Base-by-base conservation (phyloP, 2,888 invertebrate species). In the Macrosoma leucophasiata region DNA sequence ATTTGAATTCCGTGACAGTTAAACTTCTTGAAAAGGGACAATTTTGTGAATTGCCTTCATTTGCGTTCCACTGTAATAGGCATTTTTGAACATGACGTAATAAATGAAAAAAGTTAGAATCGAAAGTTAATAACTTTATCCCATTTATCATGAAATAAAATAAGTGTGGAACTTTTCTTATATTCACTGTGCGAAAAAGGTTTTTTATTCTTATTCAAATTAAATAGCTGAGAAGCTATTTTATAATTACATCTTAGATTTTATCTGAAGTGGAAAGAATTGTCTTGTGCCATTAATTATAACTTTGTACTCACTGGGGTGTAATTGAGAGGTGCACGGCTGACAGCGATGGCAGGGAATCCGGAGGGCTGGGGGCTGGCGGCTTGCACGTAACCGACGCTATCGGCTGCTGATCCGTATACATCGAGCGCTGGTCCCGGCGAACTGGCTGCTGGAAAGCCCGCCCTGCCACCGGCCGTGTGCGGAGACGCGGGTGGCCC, bases 361-460 rank as follows among this genome's bases (percentile, higher is more conserved):
- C 95, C 95, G 67, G 96, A 94, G 59, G 97, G 97, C 85, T 97
- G 97, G 62, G 97, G 97, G 86, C 96, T 96, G 59, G 97, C 95
- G 60, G 97, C 96, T 87, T 97, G 97, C 71, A 97, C 96, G 84
- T 97, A 97, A 72, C 96, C 95, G 55, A 94, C 93, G 70, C 92
- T 93, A 70, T 95, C 95, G 50, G 89, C 91, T 59, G 92, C 94
- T 62, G 94, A 93, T 81, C 91, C 94, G 87, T 96, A 96, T 87
- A 97, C 94, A 76, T 97, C 97, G 64, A 97, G 93, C 64, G 92
- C 89, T 59, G 96, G 90, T 56, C 96, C 90, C 39, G 97, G 97
- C 62, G 96, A 96, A 85, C 95, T 96, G 55, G 96, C 94, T 31
- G 94, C 90, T 36, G 95, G 95, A 85, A 96, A 96, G 31, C 91